Evolutionary conservation across 1,140 invertebrate genomes (phyloP).

Genomic region (Caenorhabditis inopinata): DNA sequence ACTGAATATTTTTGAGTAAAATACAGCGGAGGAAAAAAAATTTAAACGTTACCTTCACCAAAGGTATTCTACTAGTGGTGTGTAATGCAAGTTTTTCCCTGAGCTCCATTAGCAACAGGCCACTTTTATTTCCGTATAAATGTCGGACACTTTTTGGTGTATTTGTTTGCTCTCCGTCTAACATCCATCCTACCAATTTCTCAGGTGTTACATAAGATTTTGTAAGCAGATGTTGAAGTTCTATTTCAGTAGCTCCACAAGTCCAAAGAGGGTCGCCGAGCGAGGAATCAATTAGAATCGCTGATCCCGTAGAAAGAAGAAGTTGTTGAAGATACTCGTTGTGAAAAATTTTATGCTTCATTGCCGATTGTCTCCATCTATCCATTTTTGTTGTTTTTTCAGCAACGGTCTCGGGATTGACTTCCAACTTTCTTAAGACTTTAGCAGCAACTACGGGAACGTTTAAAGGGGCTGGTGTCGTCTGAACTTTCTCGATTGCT

Average conservation of each 20-base stretch:
- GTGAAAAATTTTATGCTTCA: conserved; percentile 62
- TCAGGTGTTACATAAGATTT: conserved; percentile 58
- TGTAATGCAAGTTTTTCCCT: conserved; percentile 54
- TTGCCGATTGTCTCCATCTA: conserved; percentile 64
- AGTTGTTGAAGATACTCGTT: conserved; percentile 61
- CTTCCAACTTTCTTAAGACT: conserved; percentile 52
- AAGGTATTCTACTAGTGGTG: conserved; percentile 54
- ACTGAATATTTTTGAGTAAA: too few species aligned
- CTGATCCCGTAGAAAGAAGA: conserved; percentile 59
- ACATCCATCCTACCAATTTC: conserved; percentile 55
- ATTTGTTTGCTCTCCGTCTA: conserved; percentile 32
- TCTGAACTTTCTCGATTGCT: conserved; percentile 60
- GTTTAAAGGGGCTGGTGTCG: conserved; percentile 58
- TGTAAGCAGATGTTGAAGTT: conserved; percentile 62
- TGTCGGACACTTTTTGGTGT: conserved; percentile 52
- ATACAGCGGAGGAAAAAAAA: too few species aligned
- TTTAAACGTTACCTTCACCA: conserved; percentile 42
- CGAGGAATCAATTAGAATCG: conserved; percentile 57
- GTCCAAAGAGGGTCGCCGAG: conserved; percentile 49
- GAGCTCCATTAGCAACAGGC: conserved; percentile 64
- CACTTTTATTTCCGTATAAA: conserved; percentile 59
- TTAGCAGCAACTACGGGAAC: conserved; percentile 53
- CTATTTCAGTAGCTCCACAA: conserved; percentile 54
- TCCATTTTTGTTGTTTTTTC: conserved; percentile 57
- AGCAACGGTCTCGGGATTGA: conserved; percentile 47